These are phyloP conservation scores for Salvelinus namaycush DNA, from an alignment of 2,113 vertebrate species.

Conservation along the genomic window DNA sequence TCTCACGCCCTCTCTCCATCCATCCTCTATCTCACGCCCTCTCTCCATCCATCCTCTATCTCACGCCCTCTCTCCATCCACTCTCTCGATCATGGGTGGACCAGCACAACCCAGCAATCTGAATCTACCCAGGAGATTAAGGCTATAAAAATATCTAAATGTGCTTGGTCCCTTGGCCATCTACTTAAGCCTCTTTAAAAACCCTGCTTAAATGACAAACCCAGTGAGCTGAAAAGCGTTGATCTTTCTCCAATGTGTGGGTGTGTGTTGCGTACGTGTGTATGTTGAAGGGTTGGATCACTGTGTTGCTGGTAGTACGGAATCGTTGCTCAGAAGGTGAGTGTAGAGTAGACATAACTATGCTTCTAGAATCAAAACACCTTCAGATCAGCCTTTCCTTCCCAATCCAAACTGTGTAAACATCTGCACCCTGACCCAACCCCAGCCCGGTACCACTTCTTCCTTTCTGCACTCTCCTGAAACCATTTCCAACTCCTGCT, in stretches of 20 bases:
- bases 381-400: neutral
- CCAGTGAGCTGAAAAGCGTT: conserved; percentile 40
- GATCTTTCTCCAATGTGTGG: conserved; percentile 43
- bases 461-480: neutral
- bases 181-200: conserved; percentile 60
- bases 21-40: neutral
- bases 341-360: neutral
- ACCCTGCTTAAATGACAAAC: conserved; percentile 48
- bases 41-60: neutral
- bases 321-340: no score
- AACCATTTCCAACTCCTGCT: neutral
- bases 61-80: neutral
- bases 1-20: no score
- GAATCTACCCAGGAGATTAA: conserved; percentile 49
- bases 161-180: conserved; percentile 35
- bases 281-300: no score
- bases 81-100: conserved; percentile 6
- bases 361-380: neutral
- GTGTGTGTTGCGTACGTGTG: neutral
- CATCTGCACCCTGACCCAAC: neutral
- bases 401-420: neutral
- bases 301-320: no score
- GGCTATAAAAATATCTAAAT: conserved; percentile 53
- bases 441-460: neutral
- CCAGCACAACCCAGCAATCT: conserved; percentile 37